Percentiles rank a stretch among this genome's conserved stretches.
These are phyloP conservation scores for Sarotherodon lohbergeri DNA, from an alignment of 2,113 vertebrate species.

Conservation along the genomic window DNA sequence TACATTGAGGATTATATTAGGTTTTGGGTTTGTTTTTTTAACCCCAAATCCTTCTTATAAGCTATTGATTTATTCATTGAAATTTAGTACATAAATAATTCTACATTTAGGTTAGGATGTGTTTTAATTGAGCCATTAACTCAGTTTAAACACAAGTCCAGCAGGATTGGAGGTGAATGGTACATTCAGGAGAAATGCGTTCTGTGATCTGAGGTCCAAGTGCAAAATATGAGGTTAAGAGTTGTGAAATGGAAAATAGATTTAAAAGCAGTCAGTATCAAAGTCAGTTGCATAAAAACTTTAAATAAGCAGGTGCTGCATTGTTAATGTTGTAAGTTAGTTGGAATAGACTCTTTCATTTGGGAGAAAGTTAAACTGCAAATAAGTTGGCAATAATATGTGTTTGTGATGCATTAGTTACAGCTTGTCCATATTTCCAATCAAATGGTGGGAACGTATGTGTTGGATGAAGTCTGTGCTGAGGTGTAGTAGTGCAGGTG, in stretches of 20 bases:
- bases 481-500: not conserved
- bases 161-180: not conserved
- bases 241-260: not conserved
- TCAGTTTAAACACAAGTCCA: not conserved
- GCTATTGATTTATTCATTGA: fast-evolving
- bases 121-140: not conserved
- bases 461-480: not conserved
- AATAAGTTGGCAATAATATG: not conserved
- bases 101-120: not conserved
- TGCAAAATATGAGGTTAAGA: not conserved
- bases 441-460: not conserved
- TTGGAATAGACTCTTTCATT: not conserved
- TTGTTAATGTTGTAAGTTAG: not conserved
- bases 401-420: not conserved
- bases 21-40: not conserved
- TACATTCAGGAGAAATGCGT: not conserved
- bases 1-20: not conserved
- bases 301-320: not conserved
- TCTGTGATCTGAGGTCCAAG: not conserved
- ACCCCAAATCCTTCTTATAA: not conserved
- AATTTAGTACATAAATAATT: not conserved
- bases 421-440: not conserved
- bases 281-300: not conserved
- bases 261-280: not conserved
- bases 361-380: not conserved